Percentiles rank a stretch among this genome's conserved stretches.
Conservation (phyloP, 2,113 vertebrate genomes). For the Herpailurus yagouaroundi region DNA sequence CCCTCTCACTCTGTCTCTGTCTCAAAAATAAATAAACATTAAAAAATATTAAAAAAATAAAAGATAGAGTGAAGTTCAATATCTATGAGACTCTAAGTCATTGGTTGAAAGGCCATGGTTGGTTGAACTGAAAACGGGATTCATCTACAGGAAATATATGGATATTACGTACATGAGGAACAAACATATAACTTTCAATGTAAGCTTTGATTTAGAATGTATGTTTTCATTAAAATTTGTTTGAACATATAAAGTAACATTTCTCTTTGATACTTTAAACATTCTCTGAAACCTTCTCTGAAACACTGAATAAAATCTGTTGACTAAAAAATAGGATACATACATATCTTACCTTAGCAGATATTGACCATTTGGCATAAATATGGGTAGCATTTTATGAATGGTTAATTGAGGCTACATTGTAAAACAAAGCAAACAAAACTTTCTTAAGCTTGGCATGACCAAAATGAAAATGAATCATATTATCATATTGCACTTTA, state of each 20-base stretch:
- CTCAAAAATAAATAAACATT: too few relatives aligned
- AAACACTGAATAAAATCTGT: background rate
- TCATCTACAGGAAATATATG: background rate
- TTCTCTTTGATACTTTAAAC: background rate
- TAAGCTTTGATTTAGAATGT: background rate
- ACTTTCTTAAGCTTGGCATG: background rate
- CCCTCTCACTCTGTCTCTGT: too few relatives aligned
- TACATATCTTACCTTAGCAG: background rate
- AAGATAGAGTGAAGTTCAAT: background rate
- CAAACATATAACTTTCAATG: background rate
- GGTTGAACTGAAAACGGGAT: background rate
- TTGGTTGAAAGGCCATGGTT: background rate
- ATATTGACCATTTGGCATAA: background rate
- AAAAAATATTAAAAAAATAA: too few relatives aligned
- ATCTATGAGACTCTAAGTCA: background rate
- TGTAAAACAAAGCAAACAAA: background rate
- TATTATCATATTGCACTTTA: background rate
- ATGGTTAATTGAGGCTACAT: background rate
- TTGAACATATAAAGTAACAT: background rate
- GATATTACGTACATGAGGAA: background rate
- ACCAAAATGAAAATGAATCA: background rate
- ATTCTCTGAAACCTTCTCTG: background rate
- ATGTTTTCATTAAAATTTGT: background rate
- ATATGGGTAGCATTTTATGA: background rate
- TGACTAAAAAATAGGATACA: background rate